Conservation (phyloP, 2,113 vertebrate genomes). For the Seriola quinqueradiata region DNA sequence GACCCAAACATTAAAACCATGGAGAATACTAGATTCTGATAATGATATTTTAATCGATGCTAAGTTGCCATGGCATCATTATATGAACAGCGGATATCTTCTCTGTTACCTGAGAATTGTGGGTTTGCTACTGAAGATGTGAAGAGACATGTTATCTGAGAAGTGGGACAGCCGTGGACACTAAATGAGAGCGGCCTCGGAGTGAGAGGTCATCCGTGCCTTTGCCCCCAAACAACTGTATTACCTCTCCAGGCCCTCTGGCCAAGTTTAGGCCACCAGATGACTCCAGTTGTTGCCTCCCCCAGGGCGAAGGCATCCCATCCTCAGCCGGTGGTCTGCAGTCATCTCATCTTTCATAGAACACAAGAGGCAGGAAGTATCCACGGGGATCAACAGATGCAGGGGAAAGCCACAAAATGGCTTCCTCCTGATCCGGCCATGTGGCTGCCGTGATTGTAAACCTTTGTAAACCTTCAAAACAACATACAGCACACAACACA, state of each 20-base stretch:
- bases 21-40: not conserved
- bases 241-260: conserved; percentile 44
- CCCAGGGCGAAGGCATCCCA: conserved; percentile 55
- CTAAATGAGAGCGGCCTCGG: conserved; percentile 36
- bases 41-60: not conserved
- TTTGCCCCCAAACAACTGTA: conserved; percentile 60
- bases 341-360: conserved; percentile 81
- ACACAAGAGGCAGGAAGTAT: conserved; percentile 71
- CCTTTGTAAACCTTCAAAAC: conserved; percentile 43
- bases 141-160: conserved; percentile 28
- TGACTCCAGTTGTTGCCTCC: conserved; percentile 73
- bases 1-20: conserved; percentile 34
- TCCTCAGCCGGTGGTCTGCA: conserved; percentile 78
- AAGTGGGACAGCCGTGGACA: conserved; percentile 37
- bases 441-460: conserved; percentile 54
- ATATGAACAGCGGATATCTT: not conserved
- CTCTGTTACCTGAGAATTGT: not conserved
- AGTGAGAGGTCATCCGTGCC: conserved; percentile 51
- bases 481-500: conserved; percentile 13
- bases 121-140: not conserved
- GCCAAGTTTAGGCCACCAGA: conserved; percentile 73
- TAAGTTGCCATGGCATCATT: not conserved
- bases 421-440: conserved; percentile 50
- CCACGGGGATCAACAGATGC: conserved; percentile 74
- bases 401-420: conserved; percentile 66